Conservation (phyloP, 2,888 invertebrate species). For the Andricus curvator region DNA sequence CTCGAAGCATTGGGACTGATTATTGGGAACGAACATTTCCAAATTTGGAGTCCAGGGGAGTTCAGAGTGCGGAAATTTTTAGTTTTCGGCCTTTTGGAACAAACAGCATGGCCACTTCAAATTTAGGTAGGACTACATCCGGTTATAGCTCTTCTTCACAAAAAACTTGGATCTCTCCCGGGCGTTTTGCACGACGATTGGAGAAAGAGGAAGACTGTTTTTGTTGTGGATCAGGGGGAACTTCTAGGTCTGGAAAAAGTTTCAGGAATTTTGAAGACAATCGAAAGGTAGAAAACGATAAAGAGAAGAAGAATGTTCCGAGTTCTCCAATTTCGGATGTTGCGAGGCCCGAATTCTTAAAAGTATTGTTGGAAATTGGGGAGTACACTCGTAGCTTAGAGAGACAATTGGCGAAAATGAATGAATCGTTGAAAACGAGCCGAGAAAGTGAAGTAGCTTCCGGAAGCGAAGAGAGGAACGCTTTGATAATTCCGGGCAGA, state of each 20-base stretch:
- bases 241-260: constrained; percentile 7
- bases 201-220: neutral
- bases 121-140: neutral
- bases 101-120: neutral
- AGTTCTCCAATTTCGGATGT: constrained; percentile 42
- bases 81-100: neutral
- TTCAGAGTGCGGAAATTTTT: neutral
- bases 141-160: neutral
- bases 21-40: constrained; percentile 15
- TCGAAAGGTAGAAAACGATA: constrained; percentile 24
- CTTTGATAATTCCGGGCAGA: neutral
- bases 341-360: constrained; percentile 54
- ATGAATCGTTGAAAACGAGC: constrained; percentile 50
- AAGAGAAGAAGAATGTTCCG: neutral
- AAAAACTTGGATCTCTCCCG: neutral
- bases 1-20: constrained; percentile 2
- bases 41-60: neutral
- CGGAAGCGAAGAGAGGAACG: neutral
- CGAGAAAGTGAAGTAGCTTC: neutral
- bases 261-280: constrained; percentile 5
- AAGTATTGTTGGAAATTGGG: constrained; percentile 59
- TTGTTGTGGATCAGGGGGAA: constrained; percentile 19
- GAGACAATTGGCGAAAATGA: constrained; percentile 54
- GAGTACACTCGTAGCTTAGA: constrained; percentile 57
- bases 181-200: constrained; percentile 1